Evolutionary conservation across 37 sponge, comb jelly and placozoan species (phyloP).

Genomic region (Chondrosia reniformis): DNA sequence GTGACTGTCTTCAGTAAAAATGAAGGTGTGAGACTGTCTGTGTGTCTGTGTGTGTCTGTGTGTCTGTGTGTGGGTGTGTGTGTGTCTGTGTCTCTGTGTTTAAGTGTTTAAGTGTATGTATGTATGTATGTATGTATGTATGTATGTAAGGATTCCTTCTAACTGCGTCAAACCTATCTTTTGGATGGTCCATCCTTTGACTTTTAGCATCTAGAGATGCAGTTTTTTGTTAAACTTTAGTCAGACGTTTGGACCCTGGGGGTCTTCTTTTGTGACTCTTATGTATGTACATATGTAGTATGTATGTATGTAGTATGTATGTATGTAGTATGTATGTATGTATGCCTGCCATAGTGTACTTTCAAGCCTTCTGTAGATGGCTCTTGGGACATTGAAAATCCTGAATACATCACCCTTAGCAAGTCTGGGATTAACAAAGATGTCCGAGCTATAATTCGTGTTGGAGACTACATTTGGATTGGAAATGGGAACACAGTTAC

Average conservation of each 20-base stretch:
- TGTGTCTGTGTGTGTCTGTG: conserved; percentile 21
- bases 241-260: neutral
- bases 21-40: conserved; percentile 7
- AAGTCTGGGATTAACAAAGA: conserved; percentile 20
- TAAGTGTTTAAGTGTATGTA: neutral
- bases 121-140: neutral
- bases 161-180: neutral
- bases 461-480: conserved; percentile 46
- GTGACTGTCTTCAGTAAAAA: no score
- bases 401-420: conserved; percentile 22
- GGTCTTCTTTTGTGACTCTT: neutral
- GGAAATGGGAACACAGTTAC: conserved; percentile 40
- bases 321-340: neutral
- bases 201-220: neutral
- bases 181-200: neutral
- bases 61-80: neutral
- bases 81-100: neutral
- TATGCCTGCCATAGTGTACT: neutral
- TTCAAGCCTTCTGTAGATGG: neutral
- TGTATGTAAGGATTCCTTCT: neutral
- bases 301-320: neutral
- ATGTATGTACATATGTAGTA: neutral
- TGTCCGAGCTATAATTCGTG: conserved; percentile 32
- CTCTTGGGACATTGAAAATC: conserved; percentile 49
- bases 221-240: neutral